phyloP scores from a whole-genome alignment of 2,113 vertebrate genomes.

The Stegastes partitus region DNA sequence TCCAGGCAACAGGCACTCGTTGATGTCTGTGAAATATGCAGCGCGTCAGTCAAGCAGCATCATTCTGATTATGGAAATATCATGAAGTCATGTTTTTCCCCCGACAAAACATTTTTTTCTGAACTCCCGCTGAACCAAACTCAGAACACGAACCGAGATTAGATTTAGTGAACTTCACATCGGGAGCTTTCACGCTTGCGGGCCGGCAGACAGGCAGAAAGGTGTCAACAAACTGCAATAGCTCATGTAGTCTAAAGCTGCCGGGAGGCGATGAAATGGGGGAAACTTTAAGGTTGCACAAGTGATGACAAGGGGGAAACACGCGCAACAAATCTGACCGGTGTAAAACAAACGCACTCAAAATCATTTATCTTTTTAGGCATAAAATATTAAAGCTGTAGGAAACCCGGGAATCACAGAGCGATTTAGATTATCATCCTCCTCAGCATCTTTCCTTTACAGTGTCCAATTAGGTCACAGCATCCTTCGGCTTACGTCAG shows the following conservation, averaged over 20 bases:
- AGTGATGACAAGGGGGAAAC: slow-evolving; percentile 54
- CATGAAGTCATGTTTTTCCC: slow-evolving; percentile 38
- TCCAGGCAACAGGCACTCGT: slow-evolving; percentile 85
- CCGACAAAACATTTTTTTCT: slow-evolving; percentile 14
- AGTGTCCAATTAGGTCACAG: slow-evolving; percentile 32
- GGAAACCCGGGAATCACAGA: slow-evolving; percentile 18
- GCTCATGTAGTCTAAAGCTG: slow-evolving; percentile 37
- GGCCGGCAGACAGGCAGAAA: slow-evolving; percentile 46
- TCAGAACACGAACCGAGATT: slow-evolving; percentile 9
- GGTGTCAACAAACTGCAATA: slow-evolving; percentile 59
- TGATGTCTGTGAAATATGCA: slow-evolving; percentile 82
- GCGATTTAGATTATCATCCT: slow-evolving; percentile 40
- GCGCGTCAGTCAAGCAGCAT: slow-evolving; percentile 17
- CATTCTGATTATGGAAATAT: slow-evolving; percentile 40
- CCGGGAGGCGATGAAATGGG: slow-evolving; percentile 43
- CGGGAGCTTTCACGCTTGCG: slow-evolving; percentile 14
- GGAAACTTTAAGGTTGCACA: slow-evolving; percentile 35
- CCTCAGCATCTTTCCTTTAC: slow-evolving; percentile 39
- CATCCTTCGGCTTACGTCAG: slow-evolving; percentile 37
- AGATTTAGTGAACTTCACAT: slow-evolving; percentile 17
- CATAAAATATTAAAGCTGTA: slow-evolving; percentile 11
- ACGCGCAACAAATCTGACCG: slow-evolving; percentile 26
- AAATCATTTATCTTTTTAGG: neutral
- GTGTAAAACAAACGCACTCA: slow-evolving; percentile 29
- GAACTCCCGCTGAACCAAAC: slow-evolving; percentile 31